phyloP scores from a whole-genome alignment of 2,888 invertebrate genomes.

The Eumerus sabulonum region DNA sequence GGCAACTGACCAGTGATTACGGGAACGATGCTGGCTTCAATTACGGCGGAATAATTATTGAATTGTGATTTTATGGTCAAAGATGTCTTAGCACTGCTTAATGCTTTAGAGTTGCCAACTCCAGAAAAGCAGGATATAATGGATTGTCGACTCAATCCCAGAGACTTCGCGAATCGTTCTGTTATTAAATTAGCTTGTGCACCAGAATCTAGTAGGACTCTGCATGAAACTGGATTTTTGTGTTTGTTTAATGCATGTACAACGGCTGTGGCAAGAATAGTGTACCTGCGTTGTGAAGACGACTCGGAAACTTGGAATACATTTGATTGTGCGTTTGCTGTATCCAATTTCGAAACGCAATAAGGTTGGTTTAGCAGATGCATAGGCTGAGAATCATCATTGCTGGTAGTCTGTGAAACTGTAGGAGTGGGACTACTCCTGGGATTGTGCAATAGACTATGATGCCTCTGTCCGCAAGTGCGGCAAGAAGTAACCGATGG shows the following conservation, averaged over 20 bases:
- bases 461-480: constrained; percentile 3
- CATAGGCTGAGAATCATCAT: neutral
- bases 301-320: too few species aligned
- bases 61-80: neutral
- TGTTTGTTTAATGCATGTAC: constrained; percentile 6
- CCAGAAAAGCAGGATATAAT: neutral
- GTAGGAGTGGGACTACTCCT: too few species aligned
- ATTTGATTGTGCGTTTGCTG: neutral
- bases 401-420: neutral
- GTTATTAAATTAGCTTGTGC: constrained; percentile 4
- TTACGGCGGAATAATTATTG: neutral
- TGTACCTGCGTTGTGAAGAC: too few species aligned
- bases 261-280: constrained; percentile 4
- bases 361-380: too few species aligned
- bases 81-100: neutral
- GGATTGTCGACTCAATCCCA: neutral
- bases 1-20: constrained; percentile 1
- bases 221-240: neutral
- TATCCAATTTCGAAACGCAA: constrained; percentile 1
- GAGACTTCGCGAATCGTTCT: too few species aligned
- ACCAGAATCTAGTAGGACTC: too few species aligned
- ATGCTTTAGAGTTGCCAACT: too few species aligned
- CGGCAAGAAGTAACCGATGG: neutral
- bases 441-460: constrained; percentile 2
- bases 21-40: constrained; percentile 7